These are phyloP conservation scores for Anthophora plumipes DNA, from an alignment of 2,888 invertebrate species.

Conservation along the genomic window DNA sequence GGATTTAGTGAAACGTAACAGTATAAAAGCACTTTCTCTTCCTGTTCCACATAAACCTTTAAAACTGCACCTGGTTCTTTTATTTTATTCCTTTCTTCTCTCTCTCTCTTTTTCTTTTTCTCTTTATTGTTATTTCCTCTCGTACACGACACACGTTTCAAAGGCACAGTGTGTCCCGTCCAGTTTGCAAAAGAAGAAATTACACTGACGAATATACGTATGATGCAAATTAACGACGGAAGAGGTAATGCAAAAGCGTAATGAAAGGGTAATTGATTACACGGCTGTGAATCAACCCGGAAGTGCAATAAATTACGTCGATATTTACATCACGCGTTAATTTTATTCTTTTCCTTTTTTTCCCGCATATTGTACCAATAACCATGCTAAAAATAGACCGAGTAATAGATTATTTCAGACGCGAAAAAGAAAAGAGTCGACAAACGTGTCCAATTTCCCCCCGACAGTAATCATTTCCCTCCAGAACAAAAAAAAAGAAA, in stretches of 20 bases:
- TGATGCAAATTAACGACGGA: background rate
- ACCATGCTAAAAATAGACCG: too few relatives aligned
- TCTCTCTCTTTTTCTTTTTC: too few relatives aligned
- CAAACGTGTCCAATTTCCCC: too few relatives aligned
- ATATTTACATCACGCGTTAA: background rate
- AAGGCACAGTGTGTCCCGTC: too few relatives aligned
- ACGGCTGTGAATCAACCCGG: background rate
- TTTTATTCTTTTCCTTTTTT: background rate
- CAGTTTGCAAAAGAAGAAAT: background rate
- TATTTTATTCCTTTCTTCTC: too few relatives aligned
- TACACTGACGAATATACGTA: background rate
- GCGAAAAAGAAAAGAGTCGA: too few relatives aligned
- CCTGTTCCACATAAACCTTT: slow-evolving; percentile 38
- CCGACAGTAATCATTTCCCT: too few relatives aligned
- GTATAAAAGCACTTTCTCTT: slow-evolving; percentile 42
- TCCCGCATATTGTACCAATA: background rate
- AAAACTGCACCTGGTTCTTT: background rate
- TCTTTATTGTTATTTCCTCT: too few relatives aligned
- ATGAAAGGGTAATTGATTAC: slow-evolving; percentile 6
- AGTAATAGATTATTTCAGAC: too few relatives aligned
- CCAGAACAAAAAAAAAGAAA: too few relatives aligned
- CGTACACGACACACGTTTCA: too few relatives aligned
- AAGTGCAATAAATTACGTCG: background rate
- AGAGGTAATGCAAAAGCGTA: background rate
- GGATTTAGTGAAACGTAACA: slow-evolving; percentile 41